Evolutionary conservation across 2,888 invertebrate species (phyloP).

Genomic region (Napeogenes inachia): DNA sequence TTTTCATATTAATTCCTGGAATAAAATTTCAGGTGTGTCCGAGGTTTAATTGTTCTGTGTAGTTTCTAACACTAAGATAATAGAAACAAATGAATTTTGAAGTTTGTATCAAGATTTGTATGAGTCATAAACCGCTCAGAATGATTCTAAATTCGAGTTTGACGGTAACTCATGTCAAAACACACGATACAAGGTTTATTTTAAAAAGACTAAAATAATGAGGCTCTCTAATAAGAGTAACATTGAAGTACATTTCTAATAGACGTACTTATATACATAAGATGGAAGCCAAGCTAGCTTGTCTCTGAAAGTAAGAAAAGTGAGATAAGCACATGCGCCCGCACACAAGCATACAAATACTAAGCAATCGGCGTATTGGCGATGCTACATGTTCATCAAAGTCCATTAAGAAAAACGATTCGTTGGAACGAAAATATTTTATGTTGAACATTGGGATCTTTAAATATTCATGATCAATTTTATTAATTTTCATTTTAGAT

Average conservation of each 20-base stretch:
- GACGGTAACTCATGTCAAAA: constrained; percentile 6
- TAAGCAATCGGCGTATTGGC: constrained; percentile 71
- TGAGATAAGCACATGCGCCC: constrained; percentile 59
- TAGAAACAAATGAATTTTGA: no score
- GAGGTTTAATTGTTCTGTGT: no score
- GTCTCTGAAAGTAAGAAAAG: constrained; percentile 73
- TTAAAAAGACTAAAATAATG: constrained; percentile 8
- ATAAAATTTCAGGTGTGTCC: no score
- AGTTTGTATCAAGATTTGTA: no score
- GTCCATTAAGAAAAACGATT: constrained; percentile 28
- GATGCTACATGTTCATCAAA: constrained; percentile 28
- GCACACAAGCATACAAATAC: constrained; percentile 81
- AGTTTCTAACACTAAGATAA: no score
- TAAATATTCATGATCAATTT: not conserved
- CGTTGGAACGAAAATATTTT: constrained; percentile 10
- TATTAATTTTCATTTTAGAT: no score
- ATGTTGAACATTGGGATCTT: not conserved
- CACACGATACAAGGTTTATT: constrained; percentile 10
- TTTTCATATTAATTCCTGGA: no score
- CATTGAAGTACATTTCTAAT: constrained; percentile 32
- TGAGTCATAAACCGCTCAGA: constrained; percentile 45
- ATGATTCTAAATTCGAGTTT: constrained; percentile 13
- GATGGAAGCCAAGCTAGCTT: constrained; percentile 50
- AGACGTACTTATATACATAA: constrained; percentile 32
- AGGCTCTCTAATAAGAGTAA: constrained; percentile 18